These are phyloP conservation scores for Aphodius granarius DNA, from an alignment of 2,888 invertebrate genomes.

Conservation along the genomic window DNA sequence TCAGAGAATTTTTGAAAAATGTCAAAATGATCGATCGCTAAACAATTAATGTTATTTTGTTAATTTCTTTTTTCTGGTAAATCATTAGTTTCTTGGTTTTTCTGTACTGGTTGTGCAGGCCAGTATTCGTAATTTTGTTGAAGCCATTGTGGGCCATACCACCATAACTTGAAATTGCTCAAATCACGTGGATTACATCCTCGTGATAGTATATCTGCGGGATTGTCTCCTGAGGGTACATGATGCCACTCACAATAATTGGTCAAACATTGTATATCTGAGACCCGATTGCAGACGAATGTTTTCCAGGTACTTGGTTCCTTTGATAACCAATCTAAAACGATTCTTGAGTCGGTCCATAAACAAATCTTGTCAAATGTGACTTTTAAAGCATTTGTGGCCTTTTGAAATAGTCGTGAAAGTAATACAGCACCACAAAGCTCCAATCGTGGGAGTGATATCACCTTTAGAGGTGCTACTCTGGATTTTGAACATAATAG, in stretches of 20 bases:
- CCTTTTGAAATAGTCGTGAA: not conserved
- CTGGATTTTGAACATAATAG: slow-evolving; percentile 32
- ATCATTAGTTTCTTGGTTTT: no score
- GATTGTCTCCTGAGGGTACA: slow-evolving; percentile 37
- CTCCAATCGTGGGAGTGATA: slow-evolving; percentile 22
- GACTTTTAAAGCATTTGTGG: not conserved
- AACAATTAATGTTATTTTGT: no score
- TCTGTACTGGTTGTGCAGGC: no score
- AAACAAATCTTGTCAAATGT: not conserved
- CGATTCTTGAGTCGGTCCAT: slow-evolving; percentile 4
- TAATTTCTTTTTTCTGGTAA: no score
- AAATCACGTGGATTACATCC: slow-evolving; percentile 28
- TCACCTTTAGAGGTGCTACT: slow-evolving; percentile 32
- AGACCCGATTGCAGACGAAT: slow-evolving; percentile 38
- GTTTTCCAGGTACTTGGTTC: slow-evolving; percentile 19
- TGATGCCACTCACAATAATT: slow-evolving; percentile 37
- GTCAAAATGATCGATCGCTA: no score
- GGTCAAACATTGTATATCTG: slow-evolving; percentile 36
- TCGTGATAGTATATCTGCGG: slow-evolving; percentile 41
- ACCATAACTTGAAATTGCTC: slow-evolving; percentile 24
- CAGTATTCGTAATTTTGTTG: slow-evolving; percentile 11
- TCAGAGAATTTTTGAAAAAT: no score
- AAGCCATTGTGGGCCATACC: slow-evolving; percentile 21
- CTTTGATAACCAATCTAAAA: slow-evolving; percentile 5
- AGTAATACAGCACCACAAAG: slow-evolving; percentile 20